Evolutionary conservation across 2,113 vertebrate genomes (phyloP).

Genomic region (Marmota monax): DNA sequence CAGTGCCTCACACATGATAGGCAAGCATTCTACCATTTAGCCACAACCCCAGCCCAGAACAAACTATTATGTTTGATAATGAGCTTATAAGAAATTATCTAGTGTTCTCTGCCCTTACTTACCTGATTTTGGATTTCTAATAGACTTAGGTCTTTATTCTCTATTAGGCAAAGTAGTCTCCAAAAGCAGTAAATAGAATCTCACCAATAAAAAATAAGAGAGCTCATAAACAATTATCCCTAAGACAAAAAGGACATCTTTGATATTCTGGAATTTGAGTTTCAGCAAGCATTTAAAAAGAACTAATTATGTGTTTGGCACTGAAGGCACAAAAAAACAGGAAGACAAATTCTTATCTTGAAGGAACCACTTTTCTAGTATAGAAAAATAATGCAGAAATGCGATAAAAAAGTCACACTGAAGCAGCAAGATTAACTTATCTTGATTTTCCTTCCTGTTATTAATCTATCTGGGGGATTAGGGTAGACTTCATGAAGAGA

Average conservation of each 20-base stretch:
- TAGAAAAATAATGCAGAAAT: not conserved
- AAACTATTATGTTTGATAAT: not conserved
- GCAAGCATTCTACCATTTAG: too few relatives aligned
- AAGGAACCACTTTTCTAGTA: not conserved
- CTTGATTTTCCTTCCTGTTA: not conserved
- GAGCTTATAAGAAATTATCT: not conserved
- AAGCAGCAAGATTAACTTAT: not conserved
- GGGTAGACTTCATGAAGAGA: not conserved
- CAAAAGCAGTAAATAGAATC: not conserved
- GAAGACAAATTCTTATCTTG: not conserved
- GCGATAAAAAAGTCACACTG: not conserved
- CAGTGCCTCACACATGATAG: too few relatives aligned
- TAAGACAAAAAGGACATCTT: not conserved
- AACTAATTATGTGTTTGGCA: not conserved
- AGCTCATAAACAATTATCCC: not conserved
- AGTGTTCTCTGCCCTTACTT: not conserved
- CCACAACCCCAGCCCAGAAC: not conserved
- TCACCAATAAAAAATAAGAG: constrained; percentile 1
- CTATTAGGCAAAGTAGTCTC: not conserved
- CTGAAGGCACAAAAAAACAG: not conserved
- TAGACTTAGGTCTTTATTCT: not conserved
- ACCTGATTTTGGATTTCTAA: not conserved
- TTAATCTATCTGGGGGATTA: not conserved
- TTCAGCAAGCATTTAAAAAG: constrained; percentile 21
- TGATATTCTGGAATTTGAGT: not conserved